Percentiles rank a stretch among this genome's conserved stretches.
Evolutionary conservation across 2,888 invertebrate genomes (phyloP).

Genomic region (Nephrotoma flavescens): DNA sequence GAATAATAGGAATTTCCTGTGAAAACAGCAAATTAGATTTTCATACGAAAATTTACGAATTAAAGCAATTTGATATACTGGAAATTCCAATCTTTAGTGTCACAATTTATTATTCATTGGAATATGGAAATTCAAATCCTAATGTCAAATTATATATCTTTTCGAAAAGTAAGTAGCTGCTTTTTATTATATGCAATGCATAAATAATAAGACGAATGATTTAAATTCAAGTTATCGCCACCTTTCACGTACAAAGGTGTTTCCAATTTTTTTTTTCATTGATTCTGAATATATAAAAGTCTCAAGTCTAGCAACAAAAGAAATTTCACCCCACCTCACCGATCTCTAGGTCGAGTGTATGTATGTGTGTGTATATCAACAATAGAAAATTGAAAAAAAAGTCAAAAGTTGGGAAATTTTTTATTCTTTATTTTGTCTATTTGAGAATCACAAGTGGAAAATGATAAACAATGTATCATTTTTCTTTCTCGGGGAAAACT

Average conservation of each 20-base stretch:
- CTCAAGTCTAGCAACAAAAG: not conserved
- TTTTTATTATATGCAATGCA: not conserved
- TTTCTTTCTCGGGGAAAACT: not conserved
- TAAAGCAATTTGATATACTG: not conserved
- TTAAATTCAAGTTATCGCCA: not conserved
- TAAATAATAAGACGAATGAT: not conserved
- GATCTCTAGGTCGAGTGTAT: not conserved
- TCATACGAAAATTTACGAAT: not conserved
- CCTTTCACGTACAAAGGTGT: not conserved
- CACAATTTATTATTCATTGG: not conserved
- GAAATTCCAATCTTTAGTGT: not conserved
- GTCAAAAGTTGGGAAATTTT: not conserved
- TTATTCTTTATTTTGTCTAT: not conserved
- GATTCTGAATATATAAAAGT: not conserved
- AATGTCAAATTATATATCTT: not conserved
- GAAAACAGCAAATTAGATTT: not conserved
- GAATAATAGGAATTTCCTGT: not conserved
- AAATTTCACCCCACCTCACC: not conserved
- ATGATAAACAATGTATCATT: not conserved
- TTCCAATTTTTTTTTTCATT: not conserved
- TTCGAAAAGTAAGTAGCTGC: not conserved
- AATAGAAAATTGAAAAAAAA: not conserved
- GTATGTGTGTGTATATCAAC: not conserved
- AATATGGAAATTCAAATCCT: not conserved
- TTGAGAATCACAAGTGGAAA: not conserved